Percentiles rank a stretch among this genome's conserved stretches.
phyloP scores from a whole-genome alignment of 2,797 vertebrate species.

The Sebastolobus altivelis region DNA sequence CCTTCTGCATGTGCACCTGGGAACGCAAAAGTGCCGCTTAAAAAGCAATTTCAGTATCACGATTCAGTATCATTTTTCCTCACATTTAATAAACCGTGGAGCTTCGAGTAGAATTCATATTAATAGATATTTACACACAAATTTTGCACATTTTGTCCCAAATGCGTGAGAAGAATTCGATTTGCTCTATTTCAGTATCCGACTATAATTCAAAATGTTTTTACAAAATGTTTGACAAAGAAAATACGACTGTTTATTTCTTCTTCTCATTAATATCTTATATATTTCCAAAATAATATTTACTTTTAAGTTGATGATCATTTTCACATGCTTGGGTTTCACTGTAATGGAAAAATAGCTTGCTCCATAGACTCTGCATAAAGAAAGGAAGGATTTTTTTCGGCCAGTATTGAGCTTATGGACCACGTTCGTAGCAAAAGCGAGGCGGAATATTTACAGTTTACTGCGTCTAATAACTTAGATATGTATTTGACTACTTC shows the following conservation, averaged over 20 bases:
- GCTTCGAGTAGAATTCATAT: conserved; percentile 1
- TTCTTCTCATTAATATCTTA: conserved; percentile 7
- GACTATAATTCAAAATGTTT: not conserved
- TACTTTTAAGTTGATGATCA: conserved; percentile 29
- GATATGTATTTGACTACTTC: conserved; percentile 3
- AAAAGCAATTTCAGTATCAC: not conserved
- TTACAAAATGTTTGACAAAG: not conserved
- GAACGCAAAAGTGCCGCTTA: conserved; percentile 12
- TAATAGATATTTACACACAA: not conserved
- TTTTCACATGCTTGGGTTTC: conserved; percentile 7
- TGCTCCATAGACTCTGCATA: not conserved
- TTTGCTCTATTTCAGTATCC: not conserved
- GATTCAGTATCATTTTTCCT: not conserved
- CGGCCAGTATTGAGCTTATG: conserved; percentile 19
- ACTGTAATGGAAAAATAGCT: conserved; percentile 25
- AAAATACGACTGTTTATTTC: not conserved
- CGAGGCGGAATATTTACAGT: not conserved
- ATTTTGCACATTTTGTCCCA: not conserved
- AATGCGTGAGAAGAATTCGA: not conserved
- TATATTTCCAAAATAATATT: conserved; percentile 8
- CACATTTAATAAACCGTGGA: not conserved
- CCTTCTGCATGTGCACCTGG: conserved; percentile 19
- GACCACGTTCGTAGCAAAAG: not conserved
- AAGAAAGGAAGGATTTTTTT: not conserved
- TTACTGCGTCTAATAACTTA: not conserved